Conservation (phyloP, 2,113 vertebrate species). For the Tinamus guttatus region DNA sequence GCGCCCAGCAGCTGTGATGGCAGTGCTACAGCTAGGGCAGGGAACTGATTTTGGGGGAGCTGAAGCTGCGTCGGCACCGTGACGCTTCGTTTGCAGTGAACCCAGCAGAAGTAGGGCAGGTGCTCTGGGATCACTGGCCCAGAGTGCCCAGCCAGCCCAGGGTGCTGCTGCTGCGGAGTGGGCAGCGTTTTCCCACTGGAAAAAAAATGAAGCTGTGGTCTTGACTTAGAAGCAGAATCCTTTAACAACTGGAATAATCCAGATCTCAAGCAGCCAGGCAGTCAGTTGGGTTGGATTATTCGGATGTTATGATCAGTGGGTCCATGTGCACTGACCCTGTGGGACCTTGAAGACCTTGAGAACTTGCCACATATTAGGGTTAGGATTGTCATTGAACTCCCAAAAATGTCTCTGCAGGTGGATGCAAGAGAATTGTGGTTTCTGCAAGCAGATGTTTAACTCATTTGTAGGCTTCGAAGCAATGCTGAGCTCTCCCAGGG, state of each 20-base stretch:
- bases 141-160: background rate
- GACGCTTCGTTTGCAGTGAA: background rate
- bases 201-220: background rate
- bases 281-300: slow-evolving; percentile 21
- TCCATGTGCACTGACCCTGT: background rate
- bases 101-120: background rate
- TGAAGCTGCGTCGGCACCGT: no score
- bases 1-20: background rate
- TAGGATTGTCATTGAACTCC: background rate
- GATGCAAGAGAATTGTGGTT: background rate
- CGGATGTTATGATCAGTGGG: background rate
- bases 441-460: background rate
- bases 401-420: background rate
- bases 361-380: background rate
- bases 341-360: slow-evolving; percentile 14
- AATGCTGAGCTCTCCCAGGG: background rate
- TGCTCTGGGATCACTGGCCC: background rate
- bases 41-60: background rate
- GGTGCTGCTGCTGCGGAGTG: background rate
- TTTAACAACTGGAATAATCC: slow-evolving; percentile 3
- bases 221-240: slow-evolving; percentile 13
- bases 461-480: background rate
- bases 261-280: slow-evolving; percentile 6
- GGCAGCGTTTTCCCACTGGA: background rate
- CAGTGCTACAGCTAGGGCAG: background rate